Percentiles rank a stretch among this genome's conserved stretches.
These are phyloP conservation scores for Dyspetes luteomarginatus DNA, from an alignment of 2,888 invertebrate genomes.

Conservation along the genomic window DNA sequence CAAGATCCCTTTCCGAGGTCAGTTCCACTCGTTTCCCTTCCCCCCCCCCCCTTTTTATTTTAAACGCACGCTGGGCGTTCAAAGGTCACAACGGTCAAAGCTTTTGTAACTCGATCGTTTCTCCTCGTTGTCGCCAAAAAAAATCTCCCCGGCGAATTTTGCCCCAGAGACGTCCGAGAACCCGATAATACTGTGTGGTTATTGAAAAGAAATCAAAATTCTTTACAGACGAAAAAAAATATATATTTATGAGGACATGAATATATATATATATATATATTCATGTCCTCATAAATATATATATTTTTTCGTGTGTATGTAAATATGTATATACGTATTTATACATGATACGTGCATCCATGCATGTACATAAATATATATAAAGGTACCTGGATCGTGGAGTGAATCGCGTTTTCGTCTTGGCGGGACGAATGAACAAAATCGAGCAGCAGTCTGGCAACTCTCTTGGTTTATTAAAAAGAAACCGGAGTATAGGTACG, in stretches of 20 bases:
- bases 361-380: not conserved
- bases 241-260: slow-evolving; percentile 35
- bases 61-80: not conserved
- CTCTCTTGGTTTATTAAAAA: slow-evolving; percentile 61
- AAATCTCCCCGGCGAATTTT: slow-evolving; percentile 19
- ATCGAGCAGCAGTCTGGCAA: slow-evolving; percentile 49
- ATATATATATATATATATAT: not conserved
- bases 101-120: slow-evolving; percentile 29
- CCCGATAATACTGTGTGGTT: slow-evolving; percentile 25
- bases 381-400: slow-evolving; percentile 42
- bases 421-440: slow-evolving; percentile 45
- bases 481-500: slow-evolving; percentile 66
- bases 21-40: not conserved
- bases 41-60: not conserved
- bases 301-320: too few relatives aligned
- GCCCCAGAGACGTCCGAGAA: slow-evolving; percentile 8
- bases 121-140: slow-evolving; percentile 26
- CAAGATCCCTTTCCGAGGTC: too few relatives aligned
- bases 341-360: not conserved
- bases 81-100: slow-evolving; percentile 49
- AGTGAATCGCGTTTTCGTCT: slow-evolving; percentile 35
- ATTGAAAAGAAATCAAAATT: slow-evolving; percentile 63
- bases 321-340: not conserved
- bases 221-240: slow-evolving; percentile 48
- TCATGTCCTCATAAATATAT: too few relatives aligned